Evolutionary conservation across 1,140 invertebrate species (phyloP), one percentile per base, ranked within the genome.

Genomic region (Cryptotermes secundus): DNA sequence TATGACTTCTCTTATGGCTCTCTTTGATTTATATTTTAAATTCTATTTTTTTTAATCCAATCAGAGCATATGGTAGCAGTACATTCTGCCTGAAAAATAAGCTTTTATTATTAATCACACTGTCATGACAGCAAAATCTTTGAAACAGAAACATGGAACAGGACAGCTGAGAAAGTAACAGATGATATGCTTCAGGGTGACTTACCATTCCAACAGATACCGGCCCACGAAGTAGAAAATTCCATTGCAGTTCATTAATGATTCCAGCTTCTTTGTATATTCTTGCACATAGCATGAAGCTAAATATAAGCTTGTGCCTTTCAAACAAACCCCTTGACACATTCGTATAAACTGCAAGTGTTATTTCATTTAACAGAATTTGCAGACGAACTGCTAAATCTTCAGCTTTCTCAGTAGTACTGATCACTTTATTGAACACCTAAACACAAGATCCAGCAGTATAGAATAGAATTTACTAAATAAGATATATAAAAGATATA

Each of bases 301-400:
- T 96, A 88, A 95, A 98, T 38, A 98, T 93, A 0, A 98, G 90
- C 91, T 98, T 98, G 88, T 99, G 96, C 87, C 95, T 94, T 89
- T 98, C 82, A 72, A 84, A 85, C 80, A 86, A 34, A 26, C 88
- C 87, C 38, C 96, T 91, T n/a, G 96, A 97, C 36, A 98, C 94
- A 86, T 96, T 97, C 16, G 93, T 93, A 88, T 97, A 98, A 7
- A 98, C 92, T 0, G 94, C 94, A 83, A 95, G 91, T 1, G 96
- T 96, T 81, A 97, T 97, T 89, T 96, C 94, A 16, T 91, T 88
- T 85, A 94, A 92, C 0, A 98, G 90, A 80, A 92, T 93, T 65
- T 92, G 87, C 22, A 97, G 89, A 35, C 96, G 91, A 42, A 89
- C 88, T 16, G 92, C 89, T 1, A 97, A 89, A 34, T 93, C 89